A percentile compares a stretch with the other conserved stretches of the same genome.
These are phyloP conservation scores for Macrocentrus cingulum DNA, from an alignment of 1,140 invertebrate genomes.

Conservation along the genomic window DNA sequence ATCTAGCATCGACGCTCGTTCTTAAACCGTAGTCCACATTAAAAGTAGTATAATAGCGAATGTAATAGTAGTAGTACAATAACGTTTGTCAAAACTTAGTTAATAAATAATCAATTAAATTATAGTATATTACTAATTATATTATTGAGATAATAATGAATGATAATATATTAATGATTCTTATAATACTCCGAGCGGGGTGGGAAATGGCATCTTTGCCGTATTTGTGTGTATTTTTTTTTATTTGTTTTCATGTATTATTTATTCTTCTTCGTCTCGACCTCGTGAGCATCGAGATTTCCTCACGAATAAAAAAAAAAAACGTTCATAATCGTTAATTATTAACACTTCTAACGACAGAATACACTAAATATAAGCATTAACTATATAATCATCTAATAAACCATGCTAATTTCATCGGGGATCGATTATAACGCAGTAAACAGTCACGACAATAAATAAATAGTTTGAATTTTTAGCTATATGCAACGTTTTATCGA, in stretches of 20 bases:
- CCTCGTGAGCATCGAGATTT: constrained; percentile 8
- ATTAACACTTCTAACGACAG: constrained; percentile 30
- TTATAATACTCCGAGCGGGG: constrained; percentile 55
- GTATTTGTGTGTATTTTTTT: constrained; percentile 37
- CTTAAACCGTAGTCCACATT: constrained; percentile 22
- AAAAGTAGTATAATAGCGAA: constrained; percentile 33
- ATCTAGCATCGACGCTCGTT: constrained; percentile 24
- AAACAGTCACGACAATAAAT: constrained; percentile 39
- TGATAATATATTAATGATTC: constrained; percentile 62
- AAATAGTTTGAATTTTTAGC: constrained; percentile 32
- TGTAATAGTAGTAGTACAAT: constrained; percentile 40
- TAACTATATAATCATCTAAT: constrained; percentile 30
- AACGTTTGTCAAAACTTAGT: constrained; percentile 53
- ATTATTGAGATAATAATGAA: constrained; percentile 56
- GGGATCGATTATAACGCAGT: constrained; percentile 20
- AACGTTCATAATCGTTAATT: constrained; percentile 8
- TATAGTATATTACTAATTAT: constrained; percentile 59
- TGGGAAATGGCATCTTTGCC: constrained; percentile 30
- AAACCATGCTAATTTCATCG: constrained; percentile 33
- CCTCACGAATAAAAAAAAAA: constrained; percentile 4
- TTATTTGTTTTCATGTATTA: constrained; percentile 6
- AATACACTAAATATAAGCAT: constrained; percentile 36
- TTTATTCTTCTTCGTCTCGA: constrained; percentile 12
- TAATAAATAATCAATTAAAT: constrained; percentile 62
- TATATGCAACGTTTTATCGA: background rate